phyloP scores from a whole-genome alignment of 2,113 vertebrate genomes.

The Bujurquina vittata region DNA sequence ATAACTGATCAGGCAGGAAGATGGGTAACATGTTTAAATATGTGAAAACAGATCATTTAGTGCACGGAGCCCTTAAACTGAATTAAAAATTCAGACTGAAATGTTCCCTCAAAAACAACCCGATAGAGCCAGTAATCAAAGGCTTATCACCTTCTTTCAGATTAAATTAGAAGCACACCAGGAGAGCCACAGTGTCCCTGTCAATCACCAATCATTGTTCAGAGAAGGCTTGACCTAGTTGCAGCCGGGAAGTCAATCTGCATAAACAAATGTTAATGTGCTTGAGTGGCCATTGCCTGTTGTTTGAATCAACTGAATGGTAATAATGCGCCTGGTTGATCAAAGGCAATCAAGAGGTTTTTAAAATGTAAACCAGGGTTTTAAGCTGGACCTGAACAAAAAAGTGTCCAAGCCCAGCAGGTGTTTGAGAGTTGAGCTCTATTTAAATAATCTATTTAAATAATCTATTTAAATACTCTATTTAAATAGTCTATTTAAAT shows the following conservation, averaged over 20 bases:
- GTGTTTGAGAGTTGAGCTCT: constrained; percentile 6
- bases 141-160: constrained; percentile 19
- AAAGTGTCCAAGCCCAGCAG: background rate
- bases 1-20: background rate
- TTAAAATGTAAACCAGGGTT: constrained; percentile 38
- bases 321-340: constrained; percentile 34
- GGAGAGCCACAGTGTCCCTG: constrained; percentile 2
- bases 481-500: background rate
- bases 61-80: background rate
- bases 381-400: background rate
- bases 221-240: background rate
- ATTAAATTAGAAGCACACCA: constrained; percentile 14
- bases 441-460: too few relatives aligned
- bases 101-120: too few relatives aligned
- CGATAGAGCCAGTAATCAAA: background rate
- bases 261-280: constrained; percentile 55
- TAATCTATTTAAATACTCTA: background rate
- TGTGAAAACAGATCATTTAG: background rate
- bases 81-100: background rate
- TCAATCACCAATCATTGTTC: background rate
- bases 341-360: background rate
- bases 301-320: constrained; percentile 20
- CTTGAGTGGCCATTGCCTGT: constrained; percentile 39
- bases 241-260: constrained; percentile 10
- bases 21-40: background rate